phyloP scores from a whole-genome alignment of 2,888 invertebrate species.

The Heteromurus nitidus region DNA sequence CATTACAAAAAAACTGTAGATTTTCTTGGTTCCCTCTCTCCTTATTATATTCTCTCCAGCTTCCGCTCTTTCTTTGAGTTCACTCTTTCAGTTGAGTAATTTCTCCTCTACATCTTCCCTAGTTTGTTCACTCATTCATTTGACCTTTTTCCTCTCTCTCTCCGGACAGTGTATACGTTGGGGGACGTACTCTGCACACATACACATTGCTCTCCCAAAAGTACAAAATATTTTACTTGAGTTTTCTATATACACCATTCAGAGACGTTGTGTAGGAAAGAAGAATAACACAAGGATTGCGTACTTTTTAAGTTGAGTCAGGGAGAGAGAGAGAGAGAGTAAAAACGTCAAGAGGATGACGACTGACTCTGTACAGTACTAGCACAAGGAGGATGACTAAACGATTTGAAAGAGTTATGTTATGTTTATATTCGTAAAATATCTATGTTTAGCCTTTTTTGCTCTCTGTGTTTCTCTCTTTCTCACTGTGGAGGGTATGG shows the following conservation, averaged over 20 bases:
- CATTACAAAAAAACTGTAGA: conserved; percentile 19
- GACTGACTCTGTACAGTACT: neutral
- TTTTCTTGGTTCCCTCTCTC: conserved; percentile 18
- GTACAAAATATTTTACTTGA: no score
- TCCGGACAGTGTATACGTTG: conserved; percentile 42
- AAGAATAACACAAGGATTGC: no score
- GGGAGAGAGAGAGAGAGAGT: neutral
- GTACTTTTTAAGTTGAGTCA: no score
- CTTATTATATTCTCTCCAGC: conserved; percentile 55
- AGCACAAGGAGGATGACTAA: conserved; percentile 1
- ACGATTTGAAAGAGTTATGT: conserved; percentile 44
- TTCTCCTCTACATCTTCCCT: conserved; percentile 23
- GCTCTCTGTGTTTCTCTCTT: conserved; percentile 29
- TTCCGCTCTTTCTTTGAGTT: conserved; percentile 61
- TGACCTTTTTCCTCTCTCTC: conserved; percentile 47
- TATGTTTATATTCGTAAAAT: conserved; percentile 55
- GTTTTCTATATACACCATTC: no score
- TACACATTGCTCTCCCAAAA: no score
- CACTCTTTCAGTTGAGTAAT: conserved; percentile 58
- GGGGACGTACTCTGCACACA: no score
- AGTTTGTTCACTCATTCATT: conserved; percentile 39
- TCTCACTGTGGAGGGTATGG: conserved; percentile 12
- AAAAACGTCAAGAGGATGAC: conserved; percentile 17
- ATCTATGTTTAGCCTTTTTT: conserved; percentile 51
- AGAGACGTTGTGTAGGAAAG: no score